Evolutionary conservation across 2,888 invertebrate genomes (phyloP), one percentile per base, ranked within the genome.

Genomic region (Leptopilina drosophilae): DNA sequence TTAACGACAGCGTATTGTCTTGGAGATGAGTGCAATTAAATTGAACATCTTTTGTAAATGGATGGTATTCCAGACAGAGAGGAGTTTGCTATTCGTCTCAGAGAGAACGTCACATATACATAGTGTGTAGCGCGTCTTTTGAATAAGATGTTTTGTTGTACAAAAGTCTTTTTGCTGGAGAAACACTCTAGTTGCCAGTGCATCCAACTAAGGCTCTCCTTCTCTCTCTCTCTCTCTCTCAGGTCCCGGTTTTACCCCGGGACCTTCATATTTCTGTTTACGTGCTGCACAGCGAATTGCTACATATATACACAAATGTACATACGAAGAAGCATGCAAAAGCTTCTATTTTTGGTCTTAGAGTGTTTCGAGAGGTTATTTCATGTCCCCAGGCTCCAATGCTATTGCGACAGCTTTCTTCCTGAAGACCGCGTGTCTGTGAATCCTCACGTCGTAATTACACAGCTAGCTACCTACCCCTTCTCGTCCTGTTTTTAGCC

Each of bases 371-470:
- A 76, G 77, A 82, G 85, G 84, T 84, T 83, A 84, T 85, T 85
- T 85, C 83, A 80, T 85, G 84, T 85, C 84, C 84, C 86, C 83
- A 65, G 82, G 82, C 81, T 64, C 26, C 20, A 66, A 78, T 59
- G 77, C 77, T 42, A 66, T 59, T 66, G 80, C 76, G 75, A 78
- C 42, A 59, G 62, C 53, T 62, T 42, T 76, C 80, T 78, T 77
- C 65, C 26, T 53, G 65, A 59, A 77, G 66, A 76, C 59, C 75
- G 65, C 65, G 66, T 64, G 79, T 87, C 83, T 84, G 82, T 78
- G 83, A 85, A 84, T 84, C 84, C 83, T 84, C 85, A 82, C 83
- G 82, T 81, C 81, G 84, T 85, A 87, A 86, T 87, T 87, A 87
- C 87, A 84, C 83, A 84, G 85, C 67, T 78, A 78, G 56, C 69